Conservation (phyloP, 1,140 invertebrate species). For the Chelonus insularis region DNA sequence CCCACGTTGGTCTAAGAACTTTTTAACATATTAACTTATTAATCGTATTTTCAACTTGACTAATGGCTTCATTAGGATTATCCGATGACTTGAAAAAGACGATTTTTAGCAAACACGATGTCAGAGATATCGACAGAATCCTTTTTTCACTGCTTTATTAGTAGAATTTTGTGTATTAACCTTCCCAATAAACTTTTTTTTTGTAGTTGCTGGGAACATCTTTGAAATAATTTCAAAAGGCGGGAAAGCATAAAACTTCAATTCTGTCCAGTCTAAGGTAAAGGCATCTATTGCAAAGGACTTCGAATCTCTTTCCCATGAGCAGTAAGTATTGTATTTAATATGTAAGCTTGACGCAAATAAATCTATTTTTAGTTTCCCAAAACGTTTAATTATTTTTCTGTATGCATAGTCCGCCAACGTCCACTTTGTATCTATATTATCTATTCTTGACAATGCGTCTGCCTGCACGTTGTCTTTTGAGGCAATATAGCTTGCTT, state of each 20-base stretch:
- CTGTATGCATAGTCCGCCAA: not conserved
- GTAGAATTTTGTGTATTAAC: not conserved
- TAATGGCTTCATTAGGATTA: no score
- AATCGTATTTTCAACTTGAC: no score
- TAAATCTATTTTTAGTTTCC: not conserved
- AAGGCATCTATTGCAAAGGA: conserved; percentile 33
- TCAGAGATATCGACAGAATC: no score
- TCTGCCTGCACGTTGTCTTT: not conserved
- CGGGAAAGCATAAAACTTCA: conserved; percentile 30
- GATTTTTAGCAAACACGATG: no score
- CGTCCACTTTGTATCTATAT: not conserved
- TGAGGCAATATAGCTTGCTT: not conserved
- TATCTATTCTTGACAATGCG: not conserved
- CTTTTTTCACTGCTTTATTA: no score
- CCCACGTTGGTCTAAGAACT: no score
- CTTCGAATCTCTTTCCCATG: conserved; percentile 11
- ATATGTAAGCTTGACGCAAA: not conserved
- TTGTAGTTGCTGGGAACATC: conserved; percentile 23
- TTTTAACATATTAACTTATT: no score
- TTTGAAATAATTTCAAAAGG: conserved; percentile 24
- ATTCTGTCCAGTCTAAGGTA: conserved; percentile 25
- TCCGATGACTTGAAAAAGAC: no score
- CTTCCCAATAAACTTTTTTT: conserved; percentile 19
- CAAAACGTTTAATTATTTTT: not conserved
- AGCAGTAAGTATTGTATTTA: not conserved